Evolutionary conservation across 1,140 invertebrate genomes (phyloP), one percentile per base, ranked within the genome.

Genomic region (Ceratosolen solmsi): DNA sequence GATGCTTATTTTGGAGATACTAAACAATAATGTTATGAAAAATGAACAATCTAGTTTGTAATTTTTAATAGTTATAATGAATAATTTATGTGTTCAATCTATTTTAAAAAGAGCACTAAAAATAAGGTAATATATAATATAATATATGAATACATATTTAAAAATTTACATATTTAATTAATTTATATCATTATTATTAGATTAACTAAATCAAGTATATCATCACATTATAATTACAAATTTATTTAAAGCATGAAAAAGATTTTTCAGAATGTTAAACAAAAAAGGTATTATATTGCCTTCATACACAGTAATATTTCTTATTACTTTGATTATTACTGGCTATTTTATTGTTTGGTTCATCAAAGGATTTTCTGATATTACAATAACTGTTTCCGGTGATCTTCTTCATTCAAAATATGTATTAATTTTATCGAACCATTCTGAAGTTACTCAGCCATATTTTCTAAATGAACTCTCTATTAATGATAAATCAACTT

Each of bases 401-500:
- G 41, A 77, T 49, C 0, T 46, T 36, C 13, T 33, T 17, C 33
- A 27, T 58, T 77, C 60, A 27, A 77, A 30, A 49, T 49, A 77
- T 63, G 33, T 51, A 33, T 17, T 77, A 0, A 41, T 77, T 49
- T 68, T 56, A 8, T 27, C 46, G 0, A 77, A 65, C 51, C 20
- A 68, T 65, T 63, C 60, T 3, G 33, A 65, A 46, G 11, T 30
- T 51, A 20, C 20, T 22, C 58, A 33, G 30, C 2, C 58, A 13
- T n/a, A 27, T 49, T 33, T 77, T 49, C 30, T 22, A 65, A 77
- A 77, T 56, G 9, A 68, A 8, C 17, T 79, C 36, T 5, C 60
- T 51, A 1, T 38, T 9, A 33, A 72, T 84, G 92, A 93, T 85
- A 90, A 87, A 83, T 86, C 88, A 83, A 88, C 87, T 27, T 87